Base-by-base conservation (phyloP, 2,888 invertebrate species). In the Drosophila siamana region DNA sequence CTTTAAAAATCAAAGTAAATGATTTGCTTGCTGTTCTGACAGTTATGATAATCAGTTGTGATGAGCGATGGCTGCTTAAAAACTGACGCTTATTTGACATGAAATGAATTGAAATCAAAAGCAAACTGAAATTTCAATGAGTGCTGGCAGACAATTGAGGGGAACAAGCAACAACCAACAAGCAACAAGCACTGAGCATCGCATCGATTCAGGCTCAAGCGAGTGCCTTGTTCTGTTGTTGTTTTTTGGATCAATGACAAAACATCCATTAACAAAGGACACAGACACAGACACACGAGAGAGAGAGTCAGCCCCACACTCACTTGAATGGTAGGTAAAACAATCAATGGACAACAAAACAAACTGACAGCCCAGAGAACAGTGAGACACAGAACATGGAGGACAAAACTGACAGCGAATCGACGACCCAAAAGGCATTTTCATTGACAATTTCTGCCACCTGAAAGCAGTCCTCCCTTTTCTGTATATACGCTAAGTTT, bases 51-150 rank as follows among this genome's bases (percentile, higher is more conserved):
- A 87, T 52, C 67, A 54, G 41, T 60, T 65, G 13, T 44, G 51
- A 24, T 40, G 28, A 4, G 40, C 48, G 36, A 38, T 38, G 36
- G 36, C 36, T 38, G 40, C 19, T n/a, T 16, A 19, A 51, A 43
- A 63, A 52, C 43, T 83, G 77, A 83, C 61, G 70, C 60, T 70
- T 70, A 74, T 80, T 84, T 81, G 84, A 70, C 77, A 82, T 56
- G 55, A 59, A 59, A 50, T 47, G 30, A 46, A 54, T 47, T 30
- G 36, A 40, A 52, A 44, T 44, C 43, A 48, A 48, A 48, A 50
- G 8, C 41, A 22, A 63, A 75, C 9, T 69, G 66, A 74, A 64
- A 65, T 74, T 77, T 78, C 81, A 83, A 68, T 64, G 68, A 62
- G 28, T 15, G 15, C 33, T 43, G n/a, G 7, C 26, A 46, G 44